Conservation (phyloP, 2,888 invertebrate genomes). For the Blera fallax region DNA sequence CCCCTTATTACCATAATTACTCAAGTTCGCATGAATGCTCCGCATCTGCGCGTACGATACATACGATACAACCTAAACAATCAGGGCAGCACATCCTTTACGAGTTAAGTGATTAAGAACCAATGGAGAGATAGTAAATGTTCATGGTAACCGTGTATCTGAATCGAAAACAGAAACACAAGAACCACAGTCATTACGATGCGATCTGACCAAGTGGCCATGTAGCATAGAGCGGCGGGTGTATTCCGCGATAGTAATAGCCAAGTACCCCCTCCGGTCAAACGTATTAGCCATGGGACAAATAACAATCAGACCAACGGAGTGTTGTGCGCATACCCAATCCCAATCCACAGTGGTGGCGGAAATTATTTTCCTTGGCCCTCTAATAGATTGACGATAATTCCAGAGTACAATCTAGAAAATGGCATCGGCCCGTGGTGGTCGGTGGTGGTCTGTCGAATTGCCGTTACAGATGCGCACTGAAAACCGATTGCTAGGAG, state of each 20-base stretch:
- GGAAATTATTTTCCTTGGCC: slow-evolving; percentile 54
- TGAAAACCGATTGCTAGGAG: slow-evolving; percentile 48
- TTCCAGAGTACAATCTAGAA: slow-evolving; percentile 43
- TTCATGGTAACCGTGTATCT: slow-evolving; percentile 28
- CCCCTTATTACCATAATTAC: slow-evolving; percentile 60
- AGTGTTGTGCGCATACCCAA: slow-evolving; percentile 5
- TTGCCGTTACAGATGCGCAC: slow-evolving; percentile 49
- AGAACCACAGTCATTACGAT: slow-evolving; percentile 41
- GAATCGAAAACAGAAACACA: slow-evolving; percentile 6
- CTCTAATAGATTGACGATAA: slow-evolving; percentile 67
- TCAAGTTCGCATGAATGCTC: slow-evolving; percentile 48
- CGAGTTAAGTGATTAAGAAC: slow-evolving; percentile 55
- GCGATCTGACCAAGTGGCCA: neutral
- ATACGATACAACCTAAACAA: slow-evolving; percentile 28
- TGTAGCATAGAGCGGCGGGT: slow-evolving; percentile 25
- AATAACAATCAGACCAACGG: slow-evolving; percentile 68
- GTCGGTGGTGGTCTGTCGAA: slow-evolving; percentile 42
- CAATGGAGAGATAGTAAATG: slow-evolving; percentile 30
- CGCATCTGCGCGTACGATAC: slow-evolving; percentile 21
- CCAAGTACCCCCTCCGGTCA: slow-evolving; percentile 59
- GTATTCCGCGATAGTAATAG: slow-evolving; percentile 2
- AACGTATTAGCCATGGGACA: slow-evolving; percentile 70
- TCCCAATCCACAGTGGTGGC: neutral
- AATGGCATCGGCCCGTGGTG: slow-evolving; percentile 59
- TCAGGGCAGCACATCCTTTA: slow-evolving; percentile 38